phyloP scores from a whole-genome alignment of 2,888 invertebrate species.

The Pristionchus maxplancki region DNA sequence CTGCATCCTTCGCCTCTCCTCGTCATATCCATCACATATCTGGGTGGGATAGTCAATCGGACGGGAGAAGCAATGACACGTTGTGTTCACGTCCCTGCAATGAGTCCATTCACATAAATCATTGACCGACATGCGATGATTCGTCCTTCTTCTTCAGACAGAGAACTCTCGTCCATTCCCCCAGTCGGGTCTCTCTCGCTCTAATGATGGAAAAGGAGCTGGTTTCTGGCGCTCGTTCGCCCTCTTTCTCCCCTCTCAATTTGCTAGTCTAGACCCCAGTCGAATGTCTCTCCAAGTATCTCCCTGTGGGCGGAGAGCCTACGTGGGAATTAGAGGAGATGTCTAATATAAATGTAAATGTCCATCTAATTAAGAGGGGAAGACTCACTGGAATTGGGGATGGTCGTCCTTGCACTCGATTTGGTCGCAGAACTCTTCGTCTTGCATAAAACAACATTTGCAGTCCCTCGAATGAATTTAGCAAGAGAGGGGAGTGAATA shows the following conservation, averaged over 20 bases:
- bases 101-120: neutral
- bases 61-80: slow-evolving; percentile 70
- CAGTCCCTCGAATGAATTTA: slow-evolving; percentile 61
- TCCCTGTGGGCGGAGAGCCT: neutral
- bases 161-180: neutral
- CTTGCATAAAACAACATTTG: slow-evolving; percentile 74
- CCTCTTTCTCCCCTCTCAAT: neutral
- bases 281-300: neutral
- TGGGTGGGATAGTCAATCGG: slow-evolving; percentile 66
- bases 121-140: slow-evolving; percentile 13
- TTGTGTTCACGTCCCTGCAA: slow-evolving; percentile 64
- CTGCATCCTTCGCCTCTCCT: neutral
- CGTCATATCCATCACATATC: slow-evolving; percentile 57
- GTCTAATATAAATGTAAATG: neutral
- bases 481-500: neutral
- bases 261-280: slow-evolving; percentile 24
- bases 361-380: neutral
- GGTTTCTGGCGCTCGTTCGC: neutral
- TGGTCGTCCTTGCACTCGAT: slow-evolving; percentile 68
- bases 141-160: neutral
- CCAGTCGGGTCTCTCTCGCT: slow-evolving; percentile 17
- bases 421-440: slow-evolving; percentile 69
- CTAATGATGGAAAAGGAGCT: slow-evolving; percentile 29
- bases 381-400: slow-evolving; percentile 70
- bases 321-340: neutral